A percentile compares a stretch with the other conserved stretches of the same genome.
These are phyloP conservation scores for Himantopus leucocephalus DNA, from an alignment of 2,113 vertebrate species.

Conservation along the genomic window DNA sequence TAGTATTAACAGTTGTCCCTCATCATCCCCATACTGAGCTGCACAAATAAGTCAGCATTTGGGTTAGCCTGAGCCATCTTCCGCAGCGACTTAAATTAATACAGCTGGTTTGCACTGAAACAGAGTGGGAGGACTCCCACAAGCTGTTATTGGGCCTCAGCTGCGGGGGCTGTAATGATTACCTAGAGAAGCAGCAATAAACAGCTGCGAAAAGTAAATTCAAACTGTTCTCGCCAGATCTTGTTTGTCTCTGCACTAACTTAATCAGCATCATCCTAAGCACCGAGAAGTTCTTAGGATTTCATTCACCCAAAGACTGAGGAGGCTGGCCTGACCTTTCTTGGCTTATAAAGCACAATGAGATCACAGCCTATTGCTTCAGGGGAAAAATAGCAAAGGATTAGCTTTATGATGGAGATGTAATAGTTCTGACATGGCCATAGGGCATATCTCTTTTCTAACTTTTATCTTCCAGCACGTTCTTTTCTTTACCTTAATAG, in stretches of 20 bases:
- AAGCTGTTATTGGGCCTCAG: background rate
- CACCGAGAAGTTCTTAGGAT: background rate
- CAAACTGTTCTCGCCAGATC: conserved; percentile 13
- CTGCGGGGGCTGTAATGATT: background rate
- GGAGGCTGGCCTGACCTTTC: background rate
- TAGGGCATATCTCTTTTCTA: background rate
- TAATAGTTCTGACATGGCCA: background rate
- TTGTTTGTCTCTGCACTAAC: conserved; percentile 19
- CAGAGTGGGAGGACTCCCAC: conserved; percentile 5
- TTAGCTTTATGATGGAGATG: background rate
- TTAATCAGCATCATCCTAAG: conserved; percentile 3
- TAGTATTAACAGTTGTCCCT: background rate
- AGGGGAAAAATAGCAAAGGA: background rate
- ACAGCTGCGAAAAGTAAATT: conserved; percentile 42
- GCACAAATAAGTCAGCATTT: background rate
- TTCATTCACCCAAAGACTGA: background rate
- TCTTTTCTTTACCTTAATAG: background rate
- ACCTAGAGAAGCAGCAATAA: conserved; percentile 16
- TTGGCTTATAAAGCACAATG: background rate
- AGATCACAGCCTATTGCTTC: background rate
- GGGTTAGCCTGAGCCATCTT: background rate
- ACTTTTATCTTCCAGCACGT: background rate
- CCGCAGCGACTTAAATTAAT: background rate
- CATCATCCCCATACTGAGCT: background rate
- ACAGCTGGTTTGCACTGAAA: background rate